These are phyloP conservation scores for Cossypha heuglini DNA, from an alignment of 2,797 vertebrate species.

Conservation along the genomic window DNA sequence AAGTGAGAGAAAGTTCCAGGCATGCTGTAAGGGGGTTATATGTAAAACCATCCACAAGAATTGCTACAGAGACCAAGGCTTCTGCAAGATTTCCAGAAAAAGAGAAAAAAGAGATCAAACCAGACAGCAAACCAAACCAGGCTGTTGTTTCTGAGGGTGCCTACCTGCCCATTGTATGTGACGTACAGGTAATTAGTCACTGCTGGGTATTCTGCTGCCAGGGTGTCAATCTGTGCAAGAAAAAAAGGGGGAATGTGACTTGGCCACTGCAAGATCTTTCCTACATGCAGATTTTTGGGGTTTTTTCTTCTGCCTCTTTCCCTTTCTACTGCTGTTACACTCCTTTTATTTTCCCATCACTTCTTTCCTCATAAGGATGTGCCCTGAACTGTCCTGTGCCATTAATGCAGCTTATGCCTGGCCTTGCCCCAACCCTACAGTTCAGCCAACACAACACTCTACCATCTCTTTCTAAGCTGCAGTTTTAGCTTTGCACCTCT, in stretches of 20 bases:
- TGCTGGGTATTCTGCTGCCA: slow-evolving; percentile 92
- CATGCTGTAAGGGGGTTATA: not conserved
- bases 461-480: not conserved
- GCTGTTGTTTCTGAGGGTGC: not conserved
- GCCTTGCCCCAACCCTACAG: not conserved
- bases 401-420: rapidly evolving
- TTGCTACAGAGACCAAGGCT: not conserved
- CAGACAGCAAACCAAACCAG: not conserved
- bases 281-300: not conserved
- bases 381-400: not conserved
- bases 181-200: slow-evolving; percentile 93
- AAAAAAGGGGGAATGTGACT: not conserved
- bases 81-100: not conserved
- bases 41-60: not conserved
- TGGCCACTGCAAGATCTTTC: not conserved
- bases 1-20: not conserved
- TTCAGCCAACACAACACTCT: not conserved
- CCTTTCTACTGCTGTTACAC: not conserved
- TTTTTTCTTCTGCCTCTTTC: not conserved
- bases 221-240: slow-evolving; percentile 87
- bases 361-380: not conserved
- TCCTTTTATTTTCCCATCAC: not conserved
- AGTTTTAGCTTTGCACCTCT: not conserved
- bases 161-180: slow-evolving; percentile 91
- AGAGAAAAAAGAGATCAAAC: not conserved